phyloP scores from a whole-genome alignment of 2,113 vertebrate genomes.

The Neotragus pygmaeus region DNA sequence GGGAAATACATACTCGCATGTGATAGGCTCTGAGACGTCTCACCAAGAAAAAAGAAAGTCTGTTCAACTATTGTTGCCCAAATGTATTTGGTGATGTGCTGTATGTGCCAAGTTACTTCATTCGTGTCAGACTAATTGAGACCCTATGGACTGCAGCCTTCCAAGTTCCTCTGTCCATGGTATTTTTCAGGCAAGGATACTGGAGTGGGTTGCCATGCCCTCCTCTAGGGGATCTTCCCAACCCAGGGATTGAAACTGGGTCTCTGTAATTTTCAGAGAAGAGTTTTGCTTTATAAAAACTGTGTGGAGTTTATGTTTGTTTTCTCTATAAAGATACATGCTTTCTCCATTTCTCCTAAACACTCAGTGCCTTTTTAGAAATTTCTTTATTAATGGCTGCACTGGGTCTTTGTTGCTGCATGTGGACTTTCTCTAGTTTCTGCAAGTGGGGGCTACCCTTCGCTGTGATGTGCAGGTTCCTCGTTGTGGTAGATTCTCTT shows the following conservation, averaged over 20 bases:
- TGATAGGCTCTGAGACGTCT: neutral
- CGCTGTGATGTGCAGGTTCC: neutral
- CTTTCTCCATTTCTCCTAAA: neutral
- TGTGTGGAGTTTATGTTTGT: neutral
- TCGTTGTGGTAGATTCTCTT: neutral
- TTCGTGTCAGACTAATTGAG: fast-evolving
- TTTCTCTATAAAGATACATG: neutral
- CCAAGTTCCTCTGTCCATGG: neutral
- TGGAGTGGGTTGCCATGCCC: neutral
- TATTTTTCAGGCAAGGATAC: neutral
- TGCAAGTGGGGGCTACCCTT: neutral
- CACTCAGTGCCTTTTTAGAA: neutral
- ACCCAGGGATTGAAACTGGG: neutral
- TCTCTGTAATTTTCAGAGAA: neutral
- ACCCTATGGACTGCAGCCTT: neutral
- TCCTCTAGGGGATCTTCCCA: neutral
- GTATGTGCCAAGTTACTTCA: neutral
- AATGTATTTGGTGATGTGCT: neutral
- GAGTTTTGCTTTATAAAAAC: neutral
- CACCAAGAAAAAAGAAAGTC: neutral
- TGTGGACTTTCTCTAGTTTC: neutral
- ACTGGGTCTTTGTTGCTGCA: neutral
- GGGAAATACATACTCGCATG: neutral
- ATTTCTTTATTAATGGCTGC: neutral
- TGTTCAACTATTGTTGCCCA: neutral